Base-by-base conservation (phyloP, 2,888 invertebrate genomes). In the Cetonia aurata region DNA sequence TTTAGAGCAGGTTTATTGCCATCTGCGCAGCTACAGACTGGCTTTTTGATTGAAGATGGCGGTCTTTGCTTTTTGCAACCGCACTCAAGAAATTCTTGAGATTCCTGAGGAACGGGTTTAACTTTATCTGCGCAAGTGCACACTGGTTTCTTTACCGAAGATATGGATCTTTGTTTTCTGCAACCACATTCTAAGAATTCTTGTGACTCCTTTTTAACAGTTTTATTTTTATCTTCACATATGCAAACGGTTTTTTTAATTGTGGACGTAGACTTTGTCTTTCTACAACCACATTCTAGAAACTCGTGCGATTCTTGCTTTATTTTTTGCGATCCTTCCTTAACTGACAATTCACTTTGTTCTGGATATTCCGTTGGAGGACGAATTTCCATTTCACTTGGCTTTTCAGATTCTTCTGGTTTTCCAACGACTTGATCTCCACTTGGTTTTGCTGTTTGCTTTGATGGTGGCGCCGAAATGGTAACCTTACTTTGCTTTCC, bases 361-460 rank as follows among this genome's bases (percentile, higher is more conserved):
- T 44, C 31, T 48, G 31, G 15, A 31, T 44, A 46, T n/a, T 60
- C 60, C 12, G 46, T 46, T 31, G 60, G 46, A 1, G 60, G 46
- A 3, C 33, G n/a, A 12, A 60, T 60, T 62, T 62, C 46, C n/a
- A 13, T 13, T 53, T 66, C 53, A 19, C 53, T 66, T 42, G 19
- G 52, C 53, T 66, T 53, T 42, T 12, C 6, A 6, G 42, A 17
- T 15, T 68, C 53, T 37, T 12, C n/a, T 1, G 42, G 68, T 13
- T 19, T 13, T 44, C 31, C 48, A 12, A 60, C 44, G 37, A 15
- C 13, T 6, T 56, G 37, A 15, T 15, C 37, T 17, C 15, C 37
- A 3, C 56, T 56, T 56, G 33, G 25, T 15, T 15, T 37, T 41
- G 44, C 44, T 44, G 44, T n/a, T 13, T 44, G 42, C 31, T 25